A percentile compares a stretch with the other conserved stretches of the same genome.
Evolutionary conservation across 2,797 vertebrate species (phyloP).

Genomic region (Diplodus puntazzo): DNA sequence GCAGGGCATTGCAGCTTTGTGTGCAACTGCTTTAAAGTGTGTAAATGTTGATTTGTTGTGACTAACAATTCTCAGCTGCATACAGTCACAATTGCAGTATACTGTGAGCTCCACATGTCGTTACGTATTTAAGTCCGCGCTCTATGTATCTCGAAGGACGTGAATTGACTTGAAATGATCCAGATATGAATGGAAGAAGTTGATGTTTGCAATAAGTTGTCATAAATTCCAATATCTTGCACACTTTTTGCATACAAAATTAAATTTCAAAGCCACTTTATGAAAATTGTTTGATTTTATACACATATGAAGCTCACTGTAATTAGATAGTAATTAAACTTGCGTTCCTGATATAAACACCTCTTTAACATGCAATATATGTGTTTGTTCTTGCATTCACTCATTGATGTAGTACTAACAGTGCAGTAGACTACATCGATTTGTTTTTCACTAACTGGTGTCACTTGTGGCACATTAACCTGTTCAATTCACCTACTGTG

Average conservation of each 20-base stretch:
- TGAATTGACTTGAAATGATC: neutral
- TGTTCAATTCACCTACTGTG: slow-evolving; percentile 61
- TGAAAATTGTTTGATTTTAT: neutral
- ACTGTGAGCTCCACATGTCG: slow-evolving; percentile 74
- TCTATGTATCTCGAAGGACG: neutral
- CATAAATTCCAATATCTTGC: neutral
- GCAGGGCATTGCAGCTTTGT: slow-evolving; percentile 39
- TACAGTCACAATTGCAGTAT: slow-evolving; percentile 44
- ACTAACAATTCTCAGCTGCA: slow-evolving; percentile 50
- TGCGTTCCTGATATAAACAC: slow-evolving; percentile 32
- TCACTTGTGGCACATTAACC: slow-evolving; percentile 62
- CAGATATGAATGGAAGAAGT: neutral
- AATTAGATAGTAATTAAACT: slow-evolving; percentile 31
- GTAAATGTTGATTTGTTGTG: slow-evolving; percentile 45
- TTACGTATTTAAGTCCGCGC: neutral
- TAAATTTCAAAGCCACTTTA: neutral
- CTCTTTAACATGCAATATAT: slow-evolving; percentile 47
- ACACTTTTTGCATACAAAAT: neutral
- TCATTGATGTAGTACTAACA: slow-evolving; percentile 54
- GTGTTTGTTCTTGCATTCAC: slow-evolving; percentile 65
- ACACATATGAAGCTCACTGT: slow-evolving; percentile 74
- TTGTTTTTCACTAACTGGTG: slow-evolving; percentile 43
- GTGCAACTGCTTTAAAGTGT: slow-evolving; percentile 47
- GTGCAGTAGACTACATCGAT: slow-evolving; percentile 40
- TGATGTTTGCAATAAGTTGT: neutral